These are phyloP conservation scores for Drosophila diplacantha DNA, from an alignment of 2,888 invertebrate genomes.

Conservation along the genomic window DNA sequence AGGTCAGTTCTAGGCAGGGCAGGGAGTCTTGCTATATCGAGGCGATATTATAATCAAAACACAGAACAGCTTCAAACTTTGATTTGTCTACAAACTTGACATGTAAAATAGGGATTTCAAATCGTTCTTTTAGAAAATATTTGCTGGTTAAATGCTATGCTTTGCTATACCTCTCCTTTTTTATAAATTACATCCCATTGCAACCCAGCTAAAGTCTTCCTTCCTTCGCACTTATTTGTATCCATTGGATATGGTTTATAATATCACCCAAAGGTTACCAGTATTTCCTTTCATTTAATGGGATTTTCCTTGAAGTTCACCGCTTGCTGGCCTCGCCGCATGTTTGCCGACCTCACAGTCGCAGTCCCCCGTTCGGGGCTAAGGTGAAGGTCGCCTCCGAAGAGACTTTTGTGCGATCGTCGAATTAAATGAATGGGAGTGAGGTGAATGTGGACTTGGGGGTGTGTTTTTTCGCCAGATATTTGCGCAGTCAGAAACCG, in stretches of 20 bases:
- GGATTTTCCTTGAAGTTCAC: not conserved
- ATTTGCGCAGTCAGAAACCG: conserved; percentile 51
- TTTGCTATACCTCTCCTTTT: no score
- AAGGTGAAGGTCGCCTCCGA: conserved; percentile 35
- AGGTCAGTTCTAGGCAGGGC: conserved; percentile 10
- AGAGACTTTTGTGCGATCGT: not conserved
- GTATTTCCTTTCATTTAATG: not conserved
- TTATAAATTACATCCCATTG: no score
- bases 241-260: no score
- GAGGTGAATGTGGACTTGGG: conserved; percentile 2
- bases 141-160: no score
- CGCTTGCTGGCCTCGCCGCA: not conserved
- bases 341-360: conserved; percentile 7
- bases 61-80: no score
- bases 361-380: conserved; percentile 11
- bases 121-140: no score
- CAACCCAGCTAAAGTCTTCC: no score
- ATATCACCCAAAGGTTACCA: no score
- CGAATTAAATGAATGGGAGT: not conserved
- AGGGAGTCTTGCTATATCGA: not conserved
- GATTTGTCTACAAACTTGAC: no score
- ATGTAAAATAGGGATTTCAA: no score
- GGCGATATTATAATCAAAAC: no score
- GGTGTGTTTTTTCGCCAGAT: conserved; percentile 4
- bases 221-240: no score